Evolutionary conservation across 2,888 invertebrate genomes (phyloP), one percentile per base, ranked within the genome.

Genomic region (Geotrupes spiniger): DNA sequence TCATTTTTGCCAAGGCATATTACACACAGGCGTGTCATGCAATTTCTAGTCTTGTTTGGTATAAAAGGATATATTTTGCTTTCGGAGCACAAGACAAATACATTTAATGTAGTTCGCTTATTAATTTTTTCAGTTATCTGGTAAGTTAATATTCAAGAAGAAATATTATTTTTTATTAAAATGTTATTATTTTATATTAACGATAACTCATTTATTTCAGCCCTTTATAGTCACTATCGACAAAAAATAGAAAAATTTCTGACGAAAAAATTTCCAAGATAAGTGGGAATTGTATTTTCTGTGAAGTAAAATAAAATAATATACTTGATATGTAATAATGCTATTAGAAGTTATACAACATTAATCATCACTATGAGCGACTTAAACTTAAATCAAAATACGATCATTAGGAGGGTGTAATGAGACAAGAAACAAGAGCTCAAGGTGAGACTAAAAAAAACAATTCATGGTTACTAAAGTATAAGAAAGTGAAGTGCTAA

Each of bases 311-410:
- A n/a, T 40, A 25, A 40, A 40, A 40, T 40, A 40, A 25, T 40
- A 5, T 40, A 27, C 25, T 25, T 46, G 11, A 46, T 46, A 10
- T 46, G 40, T 26, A 17, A 26, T 4, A 28, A 26, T 25, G 27
- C 29, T 21, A 21, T 21, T 21, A 21, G n/a, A n/a, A n/a, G n/a
- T n/a, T n/a, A 21, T 56, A 46, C 46, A 53, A 53, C 33, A 47
- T 52, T 43, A 54, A 54, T 48, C 39, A 49, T 52, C 54, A 56
- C 36, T 56, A 50, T 44, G 47, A 52, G 26, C 43, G 47, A 50
- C 50, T 50, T 48, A 43, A 52, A 55, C n/a, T n/a, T n/a, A n/a
- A n/a, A n/a, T 55, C 54, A 52, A 56, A 52, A 57, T 56, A 57
- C 52, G 52, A 52, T 49, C 50, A 44, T 42, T 52, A 52, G 42